Base-by-base conservation (phyloP, 2,113 vertebrate genomes). In the Chauna torquata region DNA sequence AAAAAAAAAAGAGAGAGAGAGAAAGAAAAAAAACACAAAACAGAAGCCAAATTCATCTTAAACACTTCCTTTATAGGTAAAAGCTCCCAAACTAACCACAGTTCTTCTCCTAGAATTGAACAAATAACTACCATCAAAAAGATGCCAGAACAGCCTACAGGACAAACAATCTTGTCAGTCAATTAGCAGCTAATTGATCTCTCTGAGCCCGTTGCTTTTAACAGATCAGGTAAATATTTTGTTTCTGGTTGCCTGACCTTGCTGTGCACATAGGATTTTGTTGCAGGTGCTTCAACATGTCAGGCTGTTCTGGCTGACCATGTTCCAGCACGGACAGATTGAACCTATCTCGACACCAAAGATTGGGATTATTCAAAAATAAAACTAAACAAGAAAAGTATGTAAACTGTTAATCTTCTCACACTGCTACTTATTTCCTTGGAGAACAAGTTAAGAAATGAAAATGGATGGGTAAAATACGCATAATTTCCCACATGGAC, bases 11-110 rank as follows among this genome's bases (percentile, higher is more conserved):
- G 8, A 45, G 1, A 45, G 4, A 13, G 8, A 14, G 8, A 50
- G 1, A 61, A 15, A 18, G 16, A 50, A 13, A 27, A 14, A 72
- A 42, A 91, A 62, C 92, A 36, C n/a, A 82, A 85, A 54, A 62
- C 30, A 58, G 65, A 79, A 95, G 76, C 79, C 90, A 97, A 97
- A 96, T 82, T 96, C 12, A 96, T 96, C 91, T 93, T 89, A 97
- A 97, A 92, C 25, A 57, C 71, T 96, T 95, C 74, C 94, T 96
- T 96, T 94, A 96, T 52, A 95, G 91, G 85, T 71, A 95, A 75
- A 94, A 91, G 78, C 80, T 49, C 90, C 83, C 83, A 94, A 94
- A 95, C 65, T 74, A 77, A 94, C 92, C 77, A 77, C 49, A 87
- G 50, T 84, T 92, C 16, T 58, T 85, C 77, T 97, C 50, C 79